phyloP scores from a whole-genome alignment of 2,888 invertebrate genomes.

The Andrena bucephala region DNA sequence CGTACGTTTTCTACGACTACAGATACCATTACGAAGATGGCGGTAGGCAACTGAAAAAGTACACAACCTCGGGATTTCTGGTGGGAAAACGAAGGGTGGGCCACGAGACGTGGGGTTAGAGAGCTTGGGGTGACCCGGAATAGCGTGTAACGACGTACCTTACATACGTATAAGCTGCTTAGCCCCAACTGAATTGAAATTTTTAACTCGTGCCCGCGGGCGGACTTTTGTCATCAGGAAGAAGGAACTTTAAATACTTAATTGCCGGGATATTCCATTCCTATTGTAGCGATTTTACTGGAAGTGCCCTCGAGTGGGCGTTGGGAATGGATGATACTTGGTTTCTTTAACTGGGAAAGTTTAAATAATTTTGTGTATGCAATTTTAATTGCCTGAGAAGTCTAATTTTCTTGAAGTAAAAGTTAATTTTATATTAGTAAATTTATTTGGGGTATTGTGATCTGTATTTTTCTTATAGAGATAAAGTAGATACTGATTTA shows the following conservation, averaged over 20 bases:
- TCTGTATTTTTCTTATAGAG: too few species aligned
- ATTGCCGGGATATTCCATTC: too few species aligned
- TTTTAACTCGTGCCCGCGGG: constrained; percentile 45
- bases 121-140: constrained; percentile 20
- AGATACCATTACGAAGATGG: constrained; percentile 71
- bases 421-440: too few species aligned
- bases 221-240: background rate
- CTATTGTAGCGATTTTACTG: too few species aligned
- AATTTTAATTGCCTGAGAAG: too few species aligned
- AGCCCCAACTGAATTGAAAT: constrained; percentile 63
- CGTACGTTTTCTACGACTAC: constrained; percentile 71
- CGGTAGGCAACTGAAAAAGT: constrained; percentile 69
- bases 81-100: constrained; percentile 16
- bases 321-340: too few species aligned
- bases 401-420: too few species aligned
- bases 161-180: constrained; percentile 51
- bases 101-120: constrained; percentile 1
- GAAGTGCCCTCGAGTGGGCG: too few species aligned
- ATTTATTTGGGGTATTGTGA: too few species aligned
- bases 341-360: too few species aligned
- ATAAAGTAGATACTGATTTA: too few species aligned
- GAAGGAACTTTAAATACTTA: background rate
- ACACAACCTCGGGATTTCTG: constrained; percentile 55
- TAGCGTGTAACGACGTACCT: constrained; percentile 27
- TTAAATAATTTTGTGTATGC: too few species aligned